phyloP scores from a whole-genome alignment of 2,113 vertebrate species.

The Nicator chloris region DNA sequence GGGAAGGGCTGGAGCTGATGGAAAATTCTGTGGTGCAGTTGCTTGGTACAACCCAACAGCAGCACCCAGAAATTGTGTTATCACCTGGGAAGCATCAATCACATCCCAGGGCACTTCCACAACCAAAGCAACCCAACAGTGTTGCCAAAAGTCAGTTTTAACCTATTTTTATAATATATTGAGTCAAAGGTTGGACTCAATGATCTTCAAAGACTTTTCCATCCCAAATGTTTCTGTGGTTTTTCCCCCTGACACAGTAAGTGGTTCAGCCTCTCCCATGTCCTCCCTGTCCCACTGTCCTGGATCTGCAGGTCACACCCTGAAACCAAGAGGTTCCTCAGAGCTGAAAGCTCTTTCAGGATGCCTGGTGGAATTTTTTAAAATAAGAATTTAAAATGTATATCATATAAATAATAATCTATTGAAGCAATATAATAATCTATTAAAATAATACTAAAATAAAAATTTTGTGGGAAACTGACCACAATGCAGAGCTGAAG shows the following conservation, averaged over 20 bases:
- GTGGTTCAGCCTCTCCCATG: background rate
- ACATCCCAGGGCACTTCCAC: background rate
- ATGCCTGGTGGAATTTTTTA: background rate
- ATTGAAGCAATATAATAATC: background rate
- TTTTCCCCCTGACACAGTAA: background rate
- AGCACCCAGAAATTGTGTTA: background rate
- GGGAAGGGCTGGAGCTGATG: background rate
- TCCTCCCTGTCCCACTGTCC: background rate
- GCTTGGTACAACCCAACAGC: rapidly evolving
- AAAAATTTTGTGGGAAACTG: background rate
- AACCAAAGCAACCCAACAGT: background rate
- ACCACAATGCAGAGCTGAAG: background rate
- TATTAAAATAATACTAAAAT: background rate
- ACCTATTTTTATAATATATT: background rate
- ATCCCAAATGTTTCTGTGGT: background rate
- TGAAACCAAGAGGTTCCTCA: background rate
- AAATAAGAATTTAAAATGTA: background rate
- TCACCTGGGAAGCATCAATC: background rate
- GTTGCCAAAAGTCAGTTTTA: background rate
- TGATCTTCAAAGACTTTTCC: background rate
- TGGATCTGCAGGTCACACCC: background rate
- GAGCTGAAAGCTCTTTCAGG: background rate
- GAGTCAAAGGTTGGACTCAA: background rate
- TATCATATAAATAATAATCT: too few species aligned
- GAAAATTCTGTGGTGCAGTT: rapidly evolving